phyloP scores from a whole-genome alignment of 2,113 vertebrate species.

The Lonchura striata region DNA sequence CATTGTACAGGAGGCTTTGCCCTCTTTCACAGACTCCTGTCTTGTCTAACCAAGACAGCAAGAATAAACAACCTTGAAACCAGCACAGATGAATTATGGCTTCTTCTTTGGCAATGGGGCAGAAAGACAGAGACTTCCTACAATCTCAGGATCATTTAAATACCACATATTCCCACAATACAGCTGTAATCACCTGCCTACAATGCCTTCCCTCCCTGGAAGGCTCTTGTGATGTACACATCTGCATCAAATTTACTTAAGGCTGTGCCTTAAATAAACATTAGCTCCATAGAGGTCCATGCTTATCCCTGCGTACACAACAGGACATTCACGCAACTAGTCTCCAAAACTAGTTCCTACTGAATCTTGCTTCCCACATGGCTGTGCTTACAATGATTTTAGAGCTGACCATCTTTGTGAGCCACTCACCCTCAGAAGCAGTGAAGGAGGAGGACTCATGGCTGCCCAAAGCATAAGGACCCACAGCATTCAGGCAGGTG shows the following conservation, averaged over 20 bases:
- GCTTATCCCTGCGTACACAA: not conserved
- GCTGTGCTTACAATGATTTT: fast-evolving
- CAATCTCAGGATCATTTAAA: too few relatives aligned
- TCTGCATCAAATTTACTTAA: not conserved
- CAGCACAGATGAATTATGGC: too few relatives aligned
- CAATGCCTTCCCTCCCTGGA: not conserved
- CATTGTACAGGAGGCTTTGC: too few relatives aligned
- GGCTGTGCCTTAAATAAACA: not conserved
- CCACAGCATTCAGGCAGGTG: not conserved
- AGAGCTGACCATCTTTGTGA: not conserved
- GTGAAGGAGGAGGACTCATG: not conserved
- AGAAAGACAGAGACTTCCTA: too few relatives aligned
- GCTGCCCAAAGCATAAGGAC: not conserved
- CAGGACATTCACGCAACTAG: not conserved
- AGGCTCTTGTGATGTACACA: not conserved
- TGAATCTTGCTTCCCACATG: not conserved
- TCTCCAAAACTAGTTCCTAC: not conserved
- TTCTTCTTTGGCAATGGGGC: too few relatives aligned
- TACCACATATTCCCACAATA: too few relatives aligned
- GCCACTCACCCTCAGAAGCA: not conserved
- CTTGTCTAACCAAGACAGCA: too few relatives aligned
- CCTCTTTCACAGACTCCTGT: too few relatives aligned
- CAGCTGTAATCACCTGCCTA: not conserved
- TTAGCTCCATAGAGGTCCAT: not conserved
- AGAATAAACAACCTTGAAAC: too few relatives aligned